Evolutionary conservation across 2,888 invertebrate genomes (phyloP).

Genomic region (Heliothis peltigera): DNA sequence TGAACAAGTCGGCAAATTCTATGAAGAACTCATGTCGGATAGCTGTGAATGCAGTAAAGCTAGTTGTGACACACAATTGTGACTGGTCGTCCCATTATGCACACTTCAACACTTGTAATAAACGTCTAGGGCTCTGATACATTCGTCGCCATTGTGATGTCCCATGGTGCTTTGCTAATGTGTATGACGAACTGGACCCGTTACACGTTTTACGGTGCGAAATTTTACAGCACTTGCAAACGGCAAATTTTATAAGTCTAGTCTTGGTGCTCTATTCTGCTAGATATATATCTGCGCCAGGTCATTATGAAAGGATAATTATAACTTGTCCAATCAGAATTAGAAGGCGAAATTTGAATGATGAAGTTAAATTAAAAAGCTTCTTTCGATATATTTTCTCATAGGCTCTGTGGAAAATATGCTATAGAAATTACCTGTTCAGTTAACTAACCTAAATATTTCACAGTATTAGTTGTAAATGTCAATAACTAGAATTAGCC

Average conservation of each 20-base stretch:
- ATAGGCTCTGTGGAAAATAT: background rate
- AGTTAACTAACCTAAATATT: constrained; percentile 11
- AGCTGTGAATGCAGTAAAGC: constrained; percentile 46
- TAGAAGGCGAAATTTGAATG: too few relatives aligned
- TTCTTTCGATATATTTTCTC: too few relatives aligned
- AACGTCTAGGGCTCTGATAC: constrained; percentile 48
- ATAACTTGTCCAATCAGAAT: too few relatives aligned
- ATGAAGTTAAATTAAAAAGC: too few relatives aligned
- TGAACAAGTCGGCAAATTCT: constrained; percentile 29
- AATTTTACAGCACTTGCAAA: constrained; percentile 49
- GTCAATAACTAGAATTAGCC: background rate
- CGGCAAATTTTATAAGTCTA: constrained; percentile 13
- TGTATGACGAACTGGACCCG: constrained; percentile 60
- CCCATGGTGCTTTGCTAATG: constrained; percentile 59
- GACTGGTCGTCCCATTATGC: constrained; percentile 51
- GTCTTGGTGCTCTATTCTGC: background rate
- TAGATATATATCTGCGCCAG: too few relatives aligned
- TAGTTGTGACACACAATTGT: constrained; percentile 51
- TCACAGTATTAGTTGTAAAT: background rate
- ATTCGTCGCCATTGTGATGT: constrained; percentile 50
- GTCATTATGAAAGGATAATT: too few relatives aligned
- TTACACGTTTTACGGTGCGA: constrained; percentile 62
- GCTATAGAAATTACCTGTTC: background rate
- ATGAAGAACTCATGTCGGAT: constrained; percentile 44
- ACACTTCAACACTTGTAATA: constrained; percentile 52